Conservation (phyloP, 2,797 vertebrate species). For the Macrochelys suwanniensis region DNA sequence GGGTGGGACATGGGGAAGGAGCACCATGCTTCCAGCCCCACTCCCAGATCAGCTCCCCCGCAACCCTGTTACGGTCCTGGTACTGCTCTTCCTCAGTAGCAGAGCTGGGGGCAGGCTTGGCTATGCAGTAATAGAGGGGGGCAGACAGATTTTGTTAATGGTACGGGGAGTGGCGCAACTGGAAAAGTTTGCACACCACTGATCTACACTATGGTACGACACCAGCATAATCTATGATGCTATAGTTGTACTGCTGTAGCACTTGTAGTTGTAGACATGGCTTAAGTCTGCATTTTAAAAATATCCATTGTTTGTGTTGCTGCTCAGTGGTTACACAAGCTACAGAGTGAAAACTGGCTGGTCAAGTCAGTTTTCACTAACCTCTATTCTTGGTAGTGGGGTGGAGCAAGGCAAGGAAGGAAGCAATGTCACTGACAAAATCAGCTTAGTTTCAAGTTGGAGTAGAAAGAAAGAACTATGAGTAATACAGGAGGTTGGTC, state of each 20-base stretch:
- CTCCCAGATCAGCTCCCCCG: too few species aligned
- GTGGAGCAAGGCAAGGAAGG: background rate
- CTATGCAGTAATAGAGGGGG: background rate
- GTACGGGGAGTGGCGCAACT: background rate
- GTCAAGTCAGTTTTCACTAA: background rate
- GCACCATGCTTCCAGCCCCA: background rate
- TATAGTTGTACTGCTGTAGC: too few species aligned
- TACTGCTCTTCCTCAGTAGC: too few species aligned
- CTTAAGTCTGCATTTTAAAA: background rate
- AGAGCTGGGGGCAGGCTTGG: background rate
- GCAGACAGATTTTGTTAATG: background rate
- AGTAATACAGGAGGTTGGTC: background rate
- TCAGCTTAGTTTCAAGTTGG: background rate
- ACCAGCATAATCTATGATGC: background rate
- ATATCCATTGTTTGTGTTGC: background rate
- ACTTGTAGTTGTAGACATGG: too few species aligned
- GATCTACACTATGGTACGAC: background rate
- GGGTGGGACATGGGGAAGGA: accelerated
- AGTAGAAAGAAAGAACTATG: background rate
- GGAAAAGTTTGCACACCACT: background rate
- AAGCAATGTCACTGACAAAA: background rate
- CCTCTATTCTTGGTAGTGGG: background rate
- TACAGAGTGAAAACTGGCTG: background rate
- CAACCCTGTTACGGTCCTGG: too few species aligned
- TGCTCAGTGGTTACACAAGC: background rate